A percentile compares a stretch with the other conserved stretches of the same genome.
phyloP scores from a whole-genome alignment of 2,888 invertebrate species.

The Nezara viridula region DNA sequence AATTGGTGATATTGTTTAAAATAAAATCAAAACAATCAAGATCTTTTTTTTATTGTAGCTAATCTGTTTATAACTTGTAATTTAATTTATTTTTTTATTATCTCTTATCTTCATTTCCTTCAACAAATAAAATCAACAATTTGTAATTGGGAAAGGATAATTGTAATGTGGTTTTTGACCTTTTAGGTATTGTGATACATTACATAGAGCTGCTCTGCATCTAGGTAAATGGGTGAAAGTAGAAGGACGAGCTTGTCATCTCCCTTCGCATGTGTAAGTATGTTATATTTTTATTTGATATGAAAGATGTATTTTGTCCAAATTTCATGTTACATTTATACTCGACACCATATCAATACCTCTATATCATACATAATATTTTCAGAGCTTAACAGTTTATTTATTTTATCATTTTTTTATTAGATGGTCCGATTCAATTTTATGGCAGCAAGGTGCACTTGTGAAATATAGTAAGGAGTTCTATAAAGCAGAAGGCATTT shows the following conservation, averaged over 20 bases:
- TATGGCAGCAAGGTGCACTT: conserved; percentile 84
- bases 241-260: conserved; percentile 73
- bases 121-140: too few species aligned
- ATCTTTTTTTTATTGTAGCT: too few species aligned
- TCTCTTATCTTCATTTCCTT: too few species aligned
- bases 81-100: too few species aligned
- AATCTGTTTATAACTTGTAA: too few species aligned
- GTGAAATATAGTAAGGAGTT: conserved; percentile 80
- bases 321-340: not conserved
- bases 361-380: not conserved
- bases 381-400: not conserved
- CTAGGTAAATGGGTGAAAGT: conserved; percentile 84
- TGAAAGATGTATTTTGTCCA: not conserved
- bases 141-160: not conserved
- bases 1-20: too few species aligned
- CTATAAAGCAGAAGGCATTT: conserved; percentile 82
- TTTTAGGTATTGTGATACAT: conserved; percentile 82
- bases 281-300: not conserved
- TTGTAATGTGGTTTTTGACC: not conserved
- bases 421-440: conserved; percentile 74
- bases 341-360: not conserved
- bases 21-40: too few species aligned
- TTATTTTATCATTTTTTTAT: not conserved
- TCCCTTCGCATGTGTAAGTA: conserved; percentile 70
- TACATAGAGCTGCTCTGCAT: conserved; percentile 92